Evolutionary conservation across 2,113 vertebrate genomes (phyloP).

Genomic region (Psittacara wagleri): DNA sequence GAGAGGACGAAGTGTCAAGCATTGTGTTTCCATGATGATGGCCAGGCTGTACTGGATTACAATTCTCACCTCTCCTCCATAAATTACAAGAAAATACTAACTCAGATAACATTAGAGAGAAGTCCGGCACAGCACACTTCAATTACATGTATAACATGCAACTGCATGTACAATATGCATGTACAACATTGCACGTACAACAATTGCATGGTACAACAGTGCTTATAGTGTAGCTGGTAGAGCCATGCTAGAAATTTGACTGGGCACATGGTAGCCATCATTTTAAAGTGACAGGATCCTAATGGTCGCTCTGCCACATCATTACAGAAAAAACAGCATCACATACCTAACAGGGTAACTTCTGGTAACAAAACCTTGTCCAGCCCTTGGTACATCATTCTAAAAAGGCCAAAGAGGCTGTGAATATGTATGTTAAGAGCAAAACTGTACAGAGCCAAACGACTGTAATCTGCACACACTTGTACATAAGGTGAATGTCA

Average conservation of each 20-base stretch:
- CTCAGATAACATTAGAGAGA: background rate
- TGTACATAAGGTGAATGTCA: constrained; percentile 21
- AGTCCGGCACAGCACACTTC: background rate
- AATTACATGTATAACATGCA: background rate
- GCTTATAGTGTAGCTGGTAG: background rate
- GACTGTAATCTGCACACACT: background rate
- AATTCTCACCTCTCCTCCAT: background rate
- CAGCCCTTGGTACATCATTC: background rate
- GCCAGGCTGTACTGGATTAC: background rate
- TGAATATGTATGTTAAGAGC: background rate
- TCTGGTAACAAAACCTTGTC: background rate
- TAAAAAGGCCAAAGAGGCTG: background rate
- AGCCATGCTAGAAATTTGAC: accelerated
- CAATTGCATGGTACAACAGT: background rate
- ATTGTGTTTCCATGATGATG: background rate
- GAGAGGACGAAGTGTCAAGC: accelerated
- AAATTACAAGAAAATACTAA: background rate
- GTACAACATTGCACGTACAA: background rate
- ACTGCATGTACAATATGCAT: background rate
- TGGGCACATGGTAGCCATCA: accelerated
- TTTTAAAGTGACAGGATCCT: background rate
- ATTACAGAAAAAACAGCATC: background rate
- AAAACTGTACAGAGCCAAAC: background rate
- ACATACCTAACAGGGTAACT: background rate
- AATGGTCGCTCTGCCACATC: background rate